A percentile compares a stretch with the other conserved stretches of the same genome.
Evolutionary conservation across 1,140 invertebrate genomes (phyloP).

Genomic region (Ostrea edulis): DNA sequence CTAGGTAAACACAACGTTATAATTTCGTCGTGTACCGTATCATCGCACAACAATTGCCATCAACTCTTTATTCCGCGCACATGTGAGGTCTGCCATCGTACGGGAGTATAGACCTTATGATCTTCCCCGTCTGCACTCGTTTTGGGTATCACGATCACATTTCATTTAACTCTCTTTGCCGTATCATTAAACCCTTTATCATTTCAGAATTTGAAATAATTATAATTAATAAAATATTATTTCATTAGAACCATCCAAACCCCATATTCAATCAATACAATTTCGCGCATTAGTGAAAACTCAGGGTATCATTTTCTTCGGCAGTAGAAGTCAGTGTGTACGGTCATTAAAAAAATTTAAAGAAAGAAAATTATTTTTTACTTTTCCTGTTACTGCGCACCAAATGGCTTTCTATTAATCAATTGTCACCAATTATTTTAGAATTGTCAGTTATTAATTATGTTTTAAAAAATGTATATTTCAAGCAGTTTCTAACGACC

Average conservation of each 20-base stretch:
- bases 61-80: not conserved
- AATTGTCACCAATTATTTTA: too few relatives aligned
- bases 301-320: not conserved
- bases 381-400: too few relatives aligned
- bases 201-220: constrained; percentile 17
- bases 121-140: constrained; percentile 17
- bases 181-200: constrained; percentile 25
- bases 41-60: not conserved
- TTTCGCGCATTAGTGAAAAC: not conserved
- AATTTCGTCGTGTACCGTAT: not conserved
- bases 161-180: constrained; percentile 11
- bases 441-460: too few relatives aligned
- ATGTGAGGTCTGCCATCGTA: not conserved
- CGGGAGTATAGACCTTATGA: constrained; percentile 8
- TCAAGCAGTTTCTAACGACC: too few relatives aligned
- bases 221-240: constrained; percentile 24
- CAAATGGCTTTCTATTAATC: too few relatives aligned
- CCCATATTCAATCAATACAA: not conserved
- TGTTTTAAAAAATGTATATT: too few relatives aligned
- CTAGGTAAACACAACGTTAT: not conserved
- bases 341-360: too few relatives aligned
- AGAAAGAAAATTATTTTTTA: too few relatives aligned
- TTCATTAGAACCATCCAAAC: not conserved
- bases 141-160: constrained; percentile 9
- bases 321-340: too few relatives aligned